Evolutionary conservation across 2,888 invertebrate species (phyloP).

Genomic region (Patella depressa): DNA sequence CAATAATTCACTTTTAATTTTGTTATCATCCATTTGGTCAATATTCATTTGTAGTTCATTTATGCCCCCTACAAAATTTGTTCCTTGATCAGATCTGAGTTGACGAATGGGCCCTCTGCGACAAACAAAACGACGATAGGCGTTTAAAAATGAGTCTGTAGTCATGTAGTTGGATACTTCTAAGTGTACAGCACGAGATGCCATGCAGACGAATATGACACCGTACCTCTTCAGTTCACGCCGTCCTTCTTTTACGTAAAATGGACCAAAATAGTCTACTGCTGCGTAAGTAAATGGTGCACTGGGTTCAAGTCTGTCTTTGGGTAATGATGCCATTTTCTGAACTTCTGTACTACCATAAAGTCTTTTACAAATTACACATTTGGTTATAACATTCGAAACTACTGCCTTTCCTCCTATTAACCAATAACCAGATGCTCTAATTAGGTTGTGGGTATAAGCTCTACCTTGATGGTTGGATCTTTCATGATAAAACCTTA

Average conservation of each 20-base stretch:
- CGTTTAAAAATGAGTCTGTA: constrained; percentile 45
- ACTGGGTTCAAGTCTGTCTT: constrained; percentile 13
- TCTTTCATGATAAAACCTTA: constrained; percentile 16
- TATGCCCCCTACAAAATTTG: constrained; percentile 41
- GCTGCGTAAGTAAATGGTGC: constrained; percentile 27
- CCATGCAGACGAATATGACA: constrained; percentile 58
- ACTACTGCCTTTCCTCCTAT: not conserved
- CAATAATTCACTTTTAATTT: not conserved
- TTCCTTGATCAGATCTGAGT: constrained; percentile 37
- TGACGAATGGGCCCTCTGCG: constrained; percentile 37
- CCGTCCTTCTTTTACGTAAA: constrained; percentile 48
- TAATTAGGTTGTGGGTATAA: not conserved
- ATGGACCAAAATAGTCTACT: constrained; percentile 29
- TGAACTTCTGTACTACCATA: constrained; percentile 4
- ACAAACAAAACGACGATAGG: constrained; percentile 15
- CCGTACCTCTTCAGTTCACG: constrained; percentile 57
- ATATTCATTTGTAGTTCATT: constrained; percentile 15
- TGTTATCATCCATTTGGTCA: not conserved
- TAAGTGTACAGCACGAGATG: constrained; percentile 57
- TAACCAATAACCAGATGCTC: not conserved
- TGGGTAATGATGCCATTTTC: constrained; percentile 28
- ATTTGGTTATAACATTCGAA: not conserved
- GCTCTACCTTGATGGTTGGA: not conserved
- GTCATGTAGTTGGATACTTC: constrained; percentile 42
- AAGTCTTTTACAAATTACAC: constrained; percentile 5